phyloP scores from a whole-genome alignment of 2,113 vertebrate species.

The Forbesichthys papilliferus region DNA sequence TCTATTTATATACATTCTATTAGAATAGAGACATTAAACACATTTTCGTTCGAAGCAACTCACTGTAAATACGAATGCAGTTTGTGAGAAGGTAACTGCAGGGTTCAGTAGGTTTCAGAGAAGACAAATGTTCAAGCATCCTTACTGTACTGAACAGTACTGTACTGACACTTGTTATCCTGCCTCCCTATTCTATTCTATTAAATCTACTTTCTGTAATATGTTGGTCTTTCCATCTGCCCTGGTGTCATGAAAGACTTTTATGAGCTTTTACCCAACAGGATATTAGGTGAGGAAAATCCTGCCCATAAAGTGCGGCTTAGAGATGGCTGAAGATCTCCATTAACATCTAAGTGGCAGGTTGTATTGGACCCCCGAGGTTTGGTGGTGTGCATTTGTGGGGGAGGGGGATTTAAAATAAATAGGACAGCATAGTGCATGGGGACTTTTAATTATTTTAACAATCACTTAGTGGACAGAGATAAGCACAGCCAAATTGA shows the following conservation, averaged over 20 bases:
- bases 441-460: slow-evolving; percentile 49
- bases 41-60: too few species aligned
- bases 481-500: slow-evolving; percentile 43
- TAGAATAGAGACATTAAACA: too few species aligned
- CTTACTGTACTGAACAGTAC: too few species aligned
- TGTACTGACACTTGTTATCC: too few species aligned
- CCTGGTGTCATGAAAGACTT: slow-evolving; percentile 11
- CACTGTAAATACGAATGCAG: too few species aligned
- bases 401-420: not conserved
- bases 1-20: too few species aligned
- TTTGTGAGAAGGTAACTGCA: too few species aligned
- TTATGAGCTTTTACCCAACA: slow-evolving; percentile 52
- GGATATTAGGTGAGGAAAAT: slow-evolving; percentile 52
- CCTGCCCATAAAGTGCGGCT: slow-evolving; percentile 36
- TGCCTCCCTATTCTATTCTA: too few species aligned
- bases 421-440: too few species aligned
- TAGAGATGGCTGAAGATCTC: slow-evolving; percentile 36
- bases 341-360: slow-evolving; percentile 57
- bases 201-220: not conserved
- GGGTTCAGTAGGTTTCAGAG: too few species aligned
- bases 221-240: slow-evolving; percentile 14
- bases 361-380: slow-evolving; percentile 40
- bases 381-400: slow-evolving; percentile 20
- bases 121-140: too few species aligned
- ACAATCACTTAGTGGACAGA: slow-evolving; percentile 27